A percentile compares a stretch with the other conserved stretches of the same genome.
Conservation (phyloP, 2,113 vertebrate genomes). For the Oceanites oceanicus region DNA sequence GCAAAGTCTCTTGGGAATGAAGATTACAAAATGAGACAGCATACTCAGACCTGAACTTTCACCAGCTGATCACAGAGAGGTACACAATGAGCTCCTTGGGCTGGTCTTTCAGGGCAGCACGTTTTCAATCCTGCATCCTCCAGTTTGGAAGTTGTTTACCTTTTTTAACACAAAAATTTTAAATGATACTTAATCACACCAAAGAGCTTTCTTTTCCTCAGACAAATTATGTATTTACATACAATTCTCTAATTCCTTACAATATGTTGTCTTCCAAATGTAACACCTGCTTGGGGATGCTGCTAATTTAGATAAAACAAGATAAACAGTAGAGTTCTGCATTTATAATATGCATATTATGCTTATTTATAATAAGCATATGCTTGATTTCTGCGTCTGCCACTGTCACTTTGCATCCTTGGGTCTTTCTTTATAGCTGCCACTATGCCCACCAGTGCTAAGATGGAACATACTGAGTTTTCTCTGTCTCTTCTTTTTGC, state of each 20-base stretch:
- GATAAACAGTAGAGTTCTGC: slow-evolving; percentile 11
- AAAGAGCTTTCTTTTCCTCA: slow-evolving; percentile 61
- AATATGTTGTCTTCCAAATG: slow-evolving; percentile 56
- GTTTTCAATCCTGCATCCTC: neutral
- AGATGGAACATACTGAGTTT: neutral
- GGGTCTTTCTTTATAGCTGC: neutral
- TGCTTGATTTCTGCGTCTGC: neutral
- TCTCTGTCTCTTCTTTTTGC: neutral
- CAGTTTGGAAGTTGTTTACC: neutral
- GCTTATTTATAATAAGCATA: neutral
- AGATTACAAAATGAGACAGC: neutral
- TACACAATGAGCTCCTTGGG: neutral
- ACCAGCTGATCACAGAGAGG: neutral
- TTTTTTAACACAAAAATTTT: neutral
- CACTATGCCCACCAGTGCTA: neutral
- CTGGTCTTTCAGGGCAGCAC: neutral
- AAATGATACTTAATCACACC: slow-evolving; percentile 58
- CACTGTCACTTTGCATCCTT: neutral
- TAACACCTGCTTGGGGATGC: slow-evolving; percentile 57
- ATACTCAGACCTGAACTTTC: neutral
- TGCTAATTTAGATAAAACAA: slow-evolving; percentile 59
- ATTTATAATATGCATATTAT: neutral
- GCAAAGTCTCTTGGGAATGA: neutral
- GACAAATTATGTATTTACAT: slow-evolving; percentile 70
- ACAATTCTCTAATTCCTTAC: slow-evolving; percentile 71